Percentiles rank a stretch among this genome's conserved stretches.
Conservation (phyloP, 2,797 vertebrate species). For the Aplochiton taeniatus region DNA sequence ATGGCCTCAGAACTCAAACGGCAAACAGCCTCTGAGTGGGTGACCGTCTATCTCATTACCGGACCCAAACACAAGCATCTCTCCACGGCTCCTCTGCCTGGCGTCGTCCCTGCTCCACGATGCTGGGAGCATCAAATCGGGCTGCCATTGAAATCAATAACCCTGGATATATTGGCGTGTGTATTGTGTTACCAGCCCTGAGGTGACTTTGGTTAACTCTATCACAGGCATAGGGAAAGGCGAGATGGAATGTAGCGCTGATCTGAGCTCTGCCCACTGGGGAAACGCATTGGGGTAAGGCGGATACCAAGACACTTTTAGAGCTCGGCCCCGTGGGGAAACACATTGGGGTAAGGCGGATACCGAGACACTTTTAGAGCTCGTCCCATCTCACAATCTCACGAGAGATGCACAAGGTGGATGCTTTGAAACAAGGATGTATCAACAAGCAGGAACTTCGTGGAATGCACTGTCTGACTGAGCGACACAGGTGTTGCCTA, state of each 20-base stretch:
- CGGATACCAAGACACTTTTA: background rate
- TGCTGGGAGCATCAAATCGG: slow-evolving; percentile 3
- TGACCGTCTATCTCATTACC: slow-evolving; percentile 6
- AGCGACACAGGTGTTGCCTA: too few relatives aligned
- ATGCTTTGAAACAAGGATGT: background rate
- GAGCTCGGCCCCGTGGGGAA: background rate
- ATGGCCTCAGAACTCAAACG: slow-evolving; percentile 9
- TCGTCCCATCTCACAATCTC: background rate
- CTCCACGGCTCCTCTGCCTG: background rate
- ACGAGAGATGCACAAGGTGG: background rate
- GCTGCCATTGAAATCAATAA: slow-evolving; percentile 7
- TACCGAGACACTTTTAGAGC: background rate
- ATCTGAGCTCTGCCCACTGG: background rate
- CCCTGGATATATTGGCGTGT: background rate
- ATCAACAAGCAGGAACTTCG: too few relatives aligned
- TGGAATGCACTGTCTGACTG: too few relatives aligned
- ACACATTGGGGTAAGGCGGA: background rate
- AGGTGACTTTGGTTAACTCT: slow-evolving; percentile 8
- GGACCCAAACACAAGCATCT: background rate
- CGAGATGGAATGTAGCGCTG: background rate
- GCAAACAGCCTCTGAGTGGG: background rate
- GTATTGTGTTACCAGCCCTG: slow-evolving; percentile 3
- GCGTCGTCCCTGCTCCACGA: background rate
- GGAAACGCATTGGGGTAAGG: background rate
- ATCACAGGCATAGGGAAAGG: slow-evolving; percentile 1